These are phyloP conservation scores for Anhinga anhinga DNA, from an alignment of 2,113 vertebrate genomes.

Conservation along the genomic window DNA sequence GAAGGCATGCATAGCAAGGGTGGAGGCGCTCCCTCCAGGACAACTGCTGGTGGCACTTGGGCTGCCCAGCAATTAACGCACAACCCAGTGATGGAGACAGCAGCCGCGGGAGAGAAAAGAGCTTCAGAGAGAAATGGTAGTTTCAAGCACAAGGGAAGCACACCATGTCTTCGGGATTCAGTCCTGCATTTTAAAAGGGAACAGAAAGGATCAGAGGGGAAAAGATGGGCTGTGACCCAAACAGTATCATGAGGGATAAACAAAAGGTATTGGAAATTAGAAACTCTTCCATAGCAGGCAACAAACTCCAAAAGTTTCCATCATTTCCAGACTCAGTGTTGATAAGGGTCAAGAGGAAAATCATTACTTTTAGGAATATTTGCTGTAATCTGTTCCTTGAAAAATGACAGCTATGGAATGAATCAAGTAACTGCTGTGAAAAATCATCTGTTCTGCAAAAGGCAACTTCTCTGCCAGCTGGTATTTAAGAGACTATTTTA, in stretches of 20 bases:
- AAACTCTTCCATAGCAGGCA: neutral
- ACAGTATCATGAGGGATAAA: neutral
- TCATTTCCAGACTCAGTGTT: neutral
- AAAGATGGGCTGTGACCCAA: neutral
- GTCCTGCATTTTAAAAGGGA: neutral
- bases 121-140: neutral
- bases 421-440: neutral
- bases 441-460: slow-evolving; percentile 38
- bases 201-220: neutral
- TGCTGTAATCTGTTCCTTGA: neutral
- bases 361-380: neutral
- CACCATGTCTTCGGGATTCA: neutral
- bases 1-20: neutral
- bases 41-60: neutral
- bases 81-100: neutral
- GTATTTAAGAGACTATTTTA: slow-evolving; percentile 11
- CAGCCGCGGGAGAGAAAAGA: neutral
- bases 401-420: slow-evolving; percentile 25
- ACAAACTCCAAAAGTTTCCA: neutral
- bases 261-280: neutral
- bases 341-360: neutral
- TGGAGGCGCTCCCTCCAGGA: neutral
- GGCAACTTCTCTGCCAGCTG: slow-evolving; percentile 3
- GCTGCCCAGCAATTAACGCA: neutral
- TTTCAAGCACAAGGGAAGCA: neutral